These are phyloP conservation scores for Sisyra terminalis DNA, from an alignment of 2,888 invertebrate species.

Conservation along the genomic window DNA sequence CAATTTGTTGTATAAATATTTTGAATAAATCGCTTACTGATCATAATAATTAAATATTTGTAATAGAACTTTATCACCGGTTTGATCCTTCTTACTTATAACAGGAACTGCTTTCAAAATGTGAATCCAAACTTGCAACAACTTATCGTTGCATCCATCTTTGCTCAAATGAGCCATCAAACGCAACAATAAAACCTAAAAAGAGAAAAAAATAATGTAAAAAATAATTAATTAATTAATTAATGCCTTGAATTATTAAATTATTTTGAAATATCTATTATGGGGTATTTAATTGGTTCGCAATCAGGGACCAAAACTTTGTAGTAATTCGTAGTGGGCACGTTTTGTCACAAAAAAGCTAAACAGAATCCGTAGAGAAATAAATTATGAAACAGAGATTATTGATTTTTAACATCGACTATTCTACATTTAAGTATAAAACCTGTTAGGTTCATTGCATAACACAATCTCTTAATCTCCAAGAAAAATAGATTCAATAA, in stretches of 20 bases:
- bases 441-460: too few species aligned
- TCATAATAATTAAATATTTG: constrained; percentile 39
- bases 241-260: neutral
- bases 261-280: constrained; percentile 1
- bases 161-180: constrained; percentile 40
- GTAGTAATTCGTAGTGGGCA: too few species aligned
- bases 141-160: constrained; percentile 28
- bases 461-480: too few species aligned
- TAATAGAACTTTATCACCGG: constrained; percentile 30
- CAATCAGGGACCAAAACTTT: neutral
- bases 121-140: constrained; percentile 40
- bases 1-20: constrained; percentile 1
- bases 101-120: constrained; percentile 38
- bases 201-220: constrained; percentile 12
- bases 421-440: too few species aligned
- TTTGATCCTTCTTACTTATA: constrained; percentile 39
- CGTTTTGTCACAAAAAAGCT: too few species aligned
- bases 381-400: too few species aligned
- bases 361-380: too few species aligned
- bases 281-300: constrained; percentile 2
- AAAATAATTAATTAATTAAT: constrained; percentile 2
- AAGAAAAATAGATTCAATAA: too few species aligned
- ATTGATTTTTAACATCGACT: too few species aligned
- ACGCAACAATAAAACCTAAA: constrained; percentile 47
- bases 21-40: constrained; percentile 24